Base-by-base conservation (phyloP, 2,113 vertebrate species). In the Calyptomena viridis region DNA sequence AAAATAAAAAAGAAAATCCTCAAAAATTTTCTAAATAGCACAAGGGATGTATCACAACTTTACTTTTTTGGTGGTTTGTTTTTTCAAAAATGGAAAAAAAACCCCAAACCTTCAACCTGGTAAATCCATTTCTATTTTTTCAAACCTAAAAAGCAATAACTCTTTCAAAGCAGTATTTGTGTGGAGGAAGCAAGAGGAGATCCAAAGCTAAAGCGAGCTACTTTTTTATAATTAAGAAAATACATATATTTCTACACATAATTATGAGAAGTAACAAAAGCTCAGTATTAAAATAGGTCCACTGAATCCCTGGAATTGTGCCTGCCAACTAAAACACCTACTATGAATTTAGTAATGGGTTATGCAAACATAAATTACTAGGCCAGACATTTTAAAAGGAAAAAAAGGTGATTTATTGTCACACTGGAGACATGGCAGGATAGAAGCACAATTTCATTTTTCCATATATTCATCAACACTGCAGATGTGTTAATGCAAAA, bases 321-420 rank as follows among this genome's bases (percentile, higher is more conserved):
- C 93, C 97, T 98, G 98, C 98, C 98, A 98, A 98, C 96, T 96
- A 98, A 99, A 99, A 98, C 98, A 98, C 98, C 98, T 98, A 98
- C 98, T 96, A 98, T 96, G 98, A 98, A 98, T 98, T 98, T 98
- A 98, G 98, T 98, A 99, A 98, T 98, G 98, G 98, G 97, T 98
- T 98, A 98, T 96, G 94, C 97, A 98, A 98, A 98, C 98, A 99
- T 99, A 99, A 99, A 99, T 99, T 98, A 98, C 94, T 96, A 97
- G 95, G 96, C 98, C 97, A 98, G 98, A 98, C 98, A 56, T 98
- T 98, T 98, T 99, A 98, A 98, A 98, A 98, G 98, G 98, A 97
- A 98, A 98, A 97, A 98, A 97, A 97, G 87, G 92, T 98, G 98
- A 99, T 99, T 99, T 99, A 99, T 98, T 97, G 98, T 98, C 93